phyloP scores from a whole-genome alignment of 1,140 invertebrate genomes.

The Pectinophora gossypiella region DNA sequence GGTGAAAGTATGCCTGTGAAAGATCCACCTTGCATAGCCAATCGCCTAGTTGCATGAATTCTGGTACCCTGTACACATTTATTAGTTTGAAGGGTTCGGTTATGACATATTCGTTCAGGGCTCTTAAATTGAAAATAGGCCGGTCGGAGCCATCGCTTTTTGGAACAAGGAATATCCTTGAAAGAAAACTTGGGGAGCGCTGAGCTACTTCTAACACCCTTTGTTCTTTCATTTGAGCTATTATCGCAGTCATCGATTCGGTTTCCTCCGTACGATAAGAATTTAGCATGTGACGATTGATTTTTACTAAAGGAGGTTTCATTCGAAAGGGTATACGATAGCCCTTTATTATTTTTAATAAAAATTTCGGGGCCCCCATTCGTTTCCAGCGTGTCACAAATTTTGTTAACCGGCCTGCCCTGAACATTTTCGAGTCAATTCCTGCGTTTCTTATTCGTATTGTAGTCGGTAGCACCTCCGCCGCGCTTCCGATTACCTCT shows the following conservation, averaged over 20 bases:
- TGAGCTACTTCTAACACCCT: conserved; percentile 6
- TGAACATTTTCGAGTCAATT: not conserved
- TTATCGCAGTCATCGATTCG: not conserved
- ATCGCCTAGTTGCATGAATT: conserved; percentile 29
- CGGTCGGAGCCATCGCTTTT: conserved; percentile 12
- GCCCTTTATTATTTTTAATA: not conserved
- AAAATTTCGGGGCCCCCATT: not conserved
- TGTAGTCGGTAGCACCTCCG: not conserved
- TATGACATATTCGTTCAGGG: conserved; percentile 27
- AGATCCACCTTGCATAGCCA: conserved; percentile 24
- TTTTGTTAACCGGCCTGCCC: not conserved
- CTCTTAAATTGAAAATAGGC: conserved; percentile 36
- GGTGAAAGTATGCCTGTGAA: conserved; percentile 52
- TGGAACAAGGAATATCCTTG: no score
- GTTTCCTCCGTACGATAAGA: not conserved
- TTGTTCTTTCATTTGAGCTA: conserved; percentile 11
- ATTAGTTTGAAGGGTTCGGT: conserved; percentile 29
- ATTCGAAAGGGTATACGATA: not conserved
- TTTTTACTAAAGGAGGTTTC: not conserved
- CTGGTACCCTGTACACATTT: conserved; percentile 28
- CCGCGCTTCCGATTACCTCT: not conserved
- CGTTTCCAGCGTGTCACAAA: not conserved
- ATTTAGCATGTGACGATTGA: not conserved
- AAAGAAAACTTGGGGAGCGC: conserved; percentile 24
- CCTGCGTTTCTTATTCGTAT: not conserved